These are phyloP conservation scores for Cybosia mesomella DNA, from an alignment of 2,888 invertebrate species.

Conservation along the genomic window DNA sequence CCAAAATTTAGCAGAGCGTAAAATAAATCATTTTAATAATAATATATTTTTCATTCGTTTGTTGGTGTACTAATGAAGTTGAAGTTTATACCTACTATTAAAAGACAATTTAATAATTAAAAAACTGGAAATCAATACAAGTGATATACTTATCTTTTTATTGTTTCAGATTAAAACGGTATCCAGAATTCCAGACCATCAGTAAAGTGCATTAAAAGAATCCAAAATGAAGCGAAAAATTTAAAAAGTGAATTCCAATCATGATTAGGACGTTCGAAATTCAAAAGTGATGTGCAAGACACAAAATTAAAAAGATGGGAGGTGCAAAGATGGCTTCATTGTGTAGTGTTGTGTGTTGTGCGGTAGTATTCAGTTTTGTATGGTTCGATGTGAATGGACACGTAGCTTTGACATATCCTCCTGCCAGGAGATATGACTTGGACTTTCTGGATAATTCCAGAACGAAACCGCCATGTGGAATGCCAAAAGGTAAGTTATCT, in stretches of 20 bases:
- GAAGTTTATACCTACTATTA: not conserved
- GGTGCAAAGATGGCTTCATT: constrained; percentile 64
- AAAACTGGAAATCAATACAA: not conserved
- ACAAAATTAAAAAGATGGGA: constrained; percentile 36
- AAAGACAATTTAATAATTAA: not conserved
- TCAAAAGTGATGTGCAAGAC: constrained; percentile 46
- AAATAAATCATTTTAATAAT: not conserved
- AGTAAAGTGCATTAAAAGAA: not conserved
- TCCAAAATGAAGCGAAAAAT: constrained; percentile 29
- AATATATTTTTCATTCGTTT: not conserved
- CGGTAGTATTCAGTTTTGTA: constrained; percentile 62
- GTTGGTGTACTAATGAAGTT: not conserved
- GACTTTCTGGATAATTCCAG: constrained; percentile 97
- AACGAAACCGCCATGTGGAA: constrained; percentile 97
- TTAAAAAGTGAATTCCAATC: constrained; percentile 29
- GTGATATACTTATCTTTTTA: constrained; percentile 19
- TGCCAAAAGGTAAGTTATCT: constrained; percentile 93
- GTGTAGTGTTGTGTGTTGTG: constrained; percentile 61
- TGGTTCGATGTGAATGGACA: constrained; percentile 84
- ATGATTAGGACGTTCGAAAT: constrained; percentile 52
- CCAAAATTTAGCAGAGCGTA: not conserved
- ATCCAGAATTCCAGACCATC: constrained; percentile 5
- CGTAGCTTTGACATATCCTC: constrained; percentile 96
- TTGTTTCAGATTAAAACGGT: constrained; percentile 45
- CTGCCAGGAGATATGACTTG: constrained; percentile 94